Conservation (phyloP, 2,797 vertebrate genomes). For the Paratrypauchen microcephalus region DNA sequence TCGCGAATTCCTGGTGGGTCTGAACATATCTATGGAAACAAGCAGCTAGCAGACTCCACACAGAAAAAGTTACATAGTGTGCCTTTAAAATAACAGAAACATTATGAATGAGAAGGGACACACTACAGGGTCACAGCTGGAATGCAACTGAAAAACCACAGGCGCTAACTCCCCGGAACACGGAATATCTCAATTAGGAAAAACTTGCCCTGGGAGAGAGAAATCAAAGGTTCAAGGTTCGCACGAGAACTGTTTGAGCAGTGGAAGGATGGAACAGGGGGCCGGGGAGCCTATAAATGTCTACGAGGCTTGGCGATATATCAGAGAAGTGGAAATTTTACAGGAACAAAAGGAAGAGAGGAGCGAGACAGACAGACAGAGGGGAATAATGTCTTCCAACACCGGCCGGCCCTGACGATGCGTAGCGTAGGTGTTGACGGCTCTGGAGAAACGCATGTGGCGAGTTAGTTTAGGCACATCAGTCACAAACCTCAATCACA, state of each 20-base stretch:
- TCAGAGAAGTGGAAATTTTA: conserved; percentile 66
- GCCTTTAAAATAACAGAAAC: conserved; percentile 3
- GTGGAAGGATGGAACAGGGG: conserved; percentile 49
- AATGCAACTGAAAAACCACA: conserved; percentile 58
- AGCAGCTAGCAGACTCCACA: too few relatives aligned
- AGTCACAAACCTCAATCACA: conserved; percentile 25
- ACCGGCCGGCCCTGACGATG: conserved; percentile 30
- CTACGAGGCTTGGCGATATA: conserved; percentile 68
- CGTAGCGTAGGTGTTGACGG: conserved; percentile 33
- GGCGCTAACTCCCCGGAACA: conserved; percentile 39
- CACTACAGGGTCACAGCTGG: conserved; percentile 29
- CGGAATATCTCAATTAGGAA: conserved; percentile 43
- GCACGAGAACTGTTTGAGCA: conserved; percentile 47
- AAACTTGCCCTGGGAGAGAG: conserved; percentile 21
- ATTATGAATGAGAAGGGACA: conserved; percentile 17
- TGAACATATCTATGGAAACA: too few relatives aligned
- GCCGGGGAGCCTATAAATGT: conserved; percentile 65
- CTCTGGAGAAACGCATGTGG: conserved; percentile 21
- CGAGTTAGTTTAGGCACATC: conserved; percentile 15
- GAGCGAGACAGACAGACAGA: conserved; percentile 32
- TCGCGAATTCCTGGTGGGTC: too few relatives aligned
- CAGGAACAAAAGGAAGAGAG: conserved; percentile 54
- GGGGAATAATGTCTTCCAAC: conserved; percentile 49
- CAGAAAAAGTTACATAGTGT: too few relatives aligned
- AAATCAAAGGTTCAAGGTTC: conserved; percentile 32